Evolutionary conservation across 2,113 vertebrate genomes (phyloP), one percentile per base, ranked within the genome.

Genomic region (Plectropomus leopardus): DNA sequence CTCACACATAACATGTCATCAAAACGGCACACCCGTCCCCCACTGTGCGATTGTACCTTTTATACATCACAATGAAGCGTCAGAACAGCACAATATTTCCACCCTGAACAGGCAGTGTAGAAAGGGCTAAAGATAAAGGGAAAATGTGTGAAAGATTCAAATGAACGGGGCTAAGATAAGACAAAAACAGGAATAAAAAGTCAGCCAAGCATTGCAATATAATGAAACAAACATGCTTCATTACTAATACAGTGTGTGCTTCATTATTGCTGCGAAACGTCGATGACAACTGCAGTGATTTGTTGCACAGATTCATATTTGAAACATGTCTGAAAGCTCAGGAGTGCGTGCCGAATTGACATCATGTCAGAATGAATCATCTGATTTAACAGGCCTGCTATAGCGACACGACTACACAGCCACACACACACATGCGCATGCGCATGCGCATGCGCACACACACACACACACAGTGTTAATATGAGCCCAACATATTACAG

Each of bases 291-390:
- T 65, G 44, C 45, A 19, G 26, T 48, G 36, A 71, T 78, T 59
- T 66, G 45, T 67, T 3, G 4, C 28, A 59, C 36, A 84, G 57
- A 72, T 53, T 64, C 32, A 28, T 42, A 57, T 78, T 72, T 81
- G 48, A 50, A 48, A 16, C 15, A 1, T 63, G 53, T 36, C 30
- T 53, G 57, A 54, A 48, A 53, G 75, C 26, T 68, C 45, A 53
- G 36, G 45, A 59, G 48, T 51, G 60, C 36, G 47, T 66, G 30
- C 36, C 2, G 40, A 65, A 67, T 55, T 50, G 74, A 78, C 58
- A 72, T 48, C 24, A 36, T 61, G 64, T 80, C 68, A 77, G 65
- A 59, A 26, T 68, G 47, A 80, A 59, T 85, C 51, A 69, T 28
- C 63, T 63, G 61, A 78, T 72, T 71, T 42, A 44, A 63, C 23